Base-by-base conservation (phyloP, 2,797 vertebrate species). In the Alfaro cultratus region DNA sequence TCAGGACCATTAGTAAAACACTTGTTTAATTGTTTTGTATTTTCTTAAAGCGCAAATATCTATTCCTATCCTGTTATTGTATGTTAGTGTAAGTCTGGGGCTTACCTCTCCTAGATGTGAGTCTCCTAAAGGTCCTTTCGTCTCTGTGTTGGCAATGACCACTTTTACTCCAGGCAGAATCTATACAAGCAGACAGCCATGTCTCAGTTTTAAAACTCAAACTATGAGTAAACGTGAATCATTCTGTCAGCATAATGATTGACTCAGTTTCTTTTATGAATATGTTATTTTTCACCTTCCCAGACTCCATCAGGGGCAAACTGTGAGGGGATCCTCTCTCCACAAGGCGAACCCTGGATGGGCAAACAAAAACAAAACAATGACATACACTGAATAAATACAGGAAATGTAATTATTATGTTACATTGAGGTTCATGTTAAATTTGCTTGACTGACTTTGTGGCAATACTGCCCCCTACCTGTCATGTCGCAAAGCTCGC, bases 91-190 rank as follows among this genome's bases (percentile, higher is more conserved):
- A 26, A 67, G 18, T 68, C 16, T 60, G 15, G 13, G 64, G 73
- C 93, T 95, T 87, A 97, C 98, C 96, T 99, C 98, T 83, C 98
- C 98, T 74, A 99, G 94, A 87, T 99, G 98, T 0, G 97, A 98
- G 91, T 99, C 98, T 91, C 98, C 98, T 47, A 99, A 91, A 6
- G 98, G 98, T 70, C 98, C 98, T 95, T 97, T 98, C 53, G 98
- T 99, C 93, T 99, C 97, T 0, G 98, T 97, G 93, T 99, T 98
- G 18, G 98, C 97, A 10, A 99, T 98, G 90, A 99, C 97, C 82
- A 99, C 98, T 87, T 98, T 99, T n/a, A 99, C 97, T 10, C 98
- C 98, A 0, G 98, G 98, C 21, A 99, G 97, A 84, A 99, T 99
- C 98, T 99, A 36, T 67, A 88, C 55, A 78, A 87, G 29, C 53